Conservation (phyloP, 2,797 vertebrate genomes). For the Enteromius fasciolatus region DNA sequence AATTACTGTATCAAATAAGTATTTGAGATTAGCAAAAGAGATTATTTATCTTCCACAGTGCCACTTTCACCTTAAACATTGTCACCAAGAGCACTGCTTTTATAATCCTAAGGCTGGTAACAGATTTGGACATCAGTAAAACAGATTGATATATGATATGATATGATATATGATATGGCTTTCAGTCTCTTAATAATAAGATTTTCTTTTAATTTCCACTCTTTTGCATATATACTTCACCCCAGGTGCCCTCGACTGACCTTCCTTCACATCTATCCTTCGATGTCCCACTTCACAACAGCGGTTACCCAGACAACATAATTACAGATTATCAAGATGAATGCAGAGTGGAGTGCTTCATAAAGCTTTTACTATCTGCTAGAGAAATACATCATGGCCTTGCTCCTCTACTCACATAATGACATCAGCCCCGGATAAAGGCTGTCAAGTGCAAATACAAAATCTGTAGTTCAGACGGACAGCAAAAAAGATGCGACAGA, state of each 20-base stretch:
- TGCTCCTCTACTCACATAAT: constrained; percentile 30
- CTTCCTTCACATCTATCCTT: constrained; percentile 33
- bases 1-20: no score
- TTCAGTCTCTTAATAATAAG: no score
- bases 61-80: constrained; percentile 9
- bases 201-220: not conserved
- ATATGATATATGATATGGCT: no score
- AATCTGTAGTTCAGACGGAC: constrained; percentile 25
- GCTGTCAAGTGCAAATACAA: constrained; percentile 29
- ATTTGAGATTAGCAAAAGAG: no score
- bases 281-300: constrained; percentile 33
- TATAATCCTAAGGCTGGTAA: constrained; percentile 31
- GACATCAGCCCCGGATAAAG: constrained; percentile 43
- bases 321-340: constrained; percentile 41
- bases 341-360: constrained; percentile 48
- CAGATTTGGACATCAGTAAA: constrained; percentile 16
- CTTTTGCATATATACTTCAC: not conserved
- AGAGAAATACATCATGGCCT: constrained; percentile 42
- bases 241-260: not conserved
- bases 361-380: constrained; percentile 36
- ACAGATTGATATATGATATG: not conserved
- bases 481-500: constrained; percentile 45
- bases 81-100: constrained; percentile 34
- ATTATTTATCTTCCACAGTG: constrained; percentile 19
- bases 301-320: constrained; percentile 53